phyloP scores from a whole-genome alignment of 37 sponge, comb jelly and placozoan species.

The Tethya wilhelma region DNA sequence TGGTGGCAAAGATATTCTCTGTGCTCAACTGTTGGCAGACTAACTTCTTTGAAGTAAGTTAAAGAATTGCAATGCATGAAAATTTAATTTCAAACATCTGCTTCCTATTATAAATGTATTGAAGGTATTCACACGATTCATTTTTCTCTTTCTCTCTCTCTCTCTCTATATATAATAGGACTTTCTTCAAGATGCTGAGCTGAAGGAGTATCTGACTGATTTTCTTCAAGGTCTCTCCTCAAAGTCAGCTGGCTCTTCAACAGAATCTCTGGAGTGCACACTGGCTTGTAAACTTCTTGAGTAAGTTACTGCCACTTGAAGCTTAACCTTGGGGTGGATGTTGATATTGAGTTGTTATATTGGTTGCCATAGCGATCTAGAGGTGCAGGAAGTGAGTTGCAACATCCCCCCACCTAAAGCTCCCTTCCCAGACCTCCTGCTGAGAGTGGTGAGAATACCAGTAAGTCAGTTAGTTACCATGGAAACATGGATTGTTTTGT shows the following conservation, averaged over 20 bases:
- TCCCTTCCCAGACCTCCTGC: too few relatives aligned
- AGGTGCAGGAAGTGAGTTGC: too few relatives aligned
- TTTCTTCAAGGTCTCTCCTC: conserved; percentile 13
- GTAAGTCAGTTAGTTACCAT: too few relatives aligned
- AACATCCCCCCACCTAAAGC: too few relatives aligned
- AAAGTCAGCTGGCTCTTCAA: too few relatives aligned
- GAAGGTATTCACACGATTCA: background rate
- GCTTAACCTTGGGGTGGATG: too few relatives aligned
- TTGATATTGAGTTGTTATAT: too few relatives aligned
- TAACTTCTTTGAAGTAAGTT: conserved; percentile 56
- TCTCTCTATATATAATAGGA: conserved; percentile 15
- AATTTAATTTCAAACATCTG: too few relatives aligned
- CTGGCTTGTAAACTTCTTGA: background rate
- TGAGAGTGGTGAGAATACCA: too few relatives aligned
- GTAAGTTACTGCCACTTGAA: background rate
- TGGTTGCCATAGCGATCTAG: too few relatives aligned
- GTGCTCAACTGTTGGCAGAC: conserved; percentile 55
- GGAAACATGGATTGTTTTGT: too few relatives aligned
- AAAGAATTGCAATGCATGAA: background rate
- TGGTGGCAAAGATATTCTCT: conserved; percentile 56
- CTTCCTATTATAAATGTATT: background rate
- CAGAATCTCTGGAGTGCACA: background rate
- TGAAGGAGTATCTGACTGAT: conserved; percentile 20
- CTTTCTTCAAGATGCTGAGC: conserved; percentile 31
- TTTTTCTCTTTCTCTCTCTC: background rate